Evolutionary conservation across 2,113 vertebrate species (phyloP).

Genomic region (Stomatorhinus ivindoensis): DNA sequence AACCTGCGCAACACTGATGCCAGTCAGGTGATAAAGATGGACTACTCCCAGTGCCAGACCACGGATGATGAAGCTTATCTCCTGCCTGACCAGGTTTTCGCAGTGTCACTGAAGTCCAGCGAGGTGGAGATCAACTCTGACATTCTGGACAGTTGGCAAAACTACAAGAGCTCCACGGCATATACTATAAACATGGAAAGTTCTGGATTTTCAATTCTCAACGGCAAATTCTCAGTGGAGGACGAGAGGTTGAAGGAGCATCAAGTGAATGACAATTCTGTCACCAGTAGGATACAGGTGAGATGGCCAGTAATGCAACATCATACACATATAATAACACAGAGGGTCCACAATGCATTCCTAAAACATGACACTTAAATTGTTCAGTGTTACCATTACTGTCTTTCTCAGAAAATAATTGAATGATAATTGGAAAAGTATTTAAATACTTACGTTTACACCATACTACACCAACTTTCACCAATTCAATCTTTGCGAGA

Average conservation of each 20-base stretch:
- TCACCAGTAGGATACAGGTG: slow-evolving; percentile 69
- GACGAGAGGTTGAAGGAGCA: slow-evolving; percentile 73
- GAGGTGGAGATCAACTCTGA: slow-evolving; percentile 76
- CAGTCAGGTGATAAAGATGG: slow-evolving; percentile 74
- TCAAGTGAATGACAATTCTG: slow-evolving; percentile 67
- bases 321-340: background rate
- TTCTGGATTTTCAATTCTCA: slow-evolving; percentile 62
- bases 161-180: slow-evolving; percentile 71
- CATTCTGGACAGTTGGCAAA: slow-evolving; percentile 74
- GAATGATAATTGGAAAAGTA: background rate
- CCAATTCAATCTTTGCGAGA: background rate
- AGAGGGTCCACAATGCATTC: background rate
- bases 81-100: slow-evolving; percentile 78
- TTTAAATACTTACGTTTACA: background rate
- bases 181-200: slow-evolving; percentile 66
- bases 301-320: slow-evolving; percentile 4
- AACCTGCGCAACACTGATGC: slow-evolving; percentile 82
- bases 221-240: slow-evolving; percentile 72
- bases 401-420: background rate
- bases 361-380: background rate
- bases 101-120: slow-evolving; percentile 73
- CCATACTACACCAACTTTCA: background rate
- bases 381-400: background rate
- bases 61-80: slow-evolving; percentile 78
- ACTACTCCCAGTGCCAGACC: slow-evolving; percentile 72